These are phyloP conservation scores for Acrocephalus arundinaceus DNA, from an alignment of 2,113 vertebrate species.

Conservation along the genomic window DNA sequence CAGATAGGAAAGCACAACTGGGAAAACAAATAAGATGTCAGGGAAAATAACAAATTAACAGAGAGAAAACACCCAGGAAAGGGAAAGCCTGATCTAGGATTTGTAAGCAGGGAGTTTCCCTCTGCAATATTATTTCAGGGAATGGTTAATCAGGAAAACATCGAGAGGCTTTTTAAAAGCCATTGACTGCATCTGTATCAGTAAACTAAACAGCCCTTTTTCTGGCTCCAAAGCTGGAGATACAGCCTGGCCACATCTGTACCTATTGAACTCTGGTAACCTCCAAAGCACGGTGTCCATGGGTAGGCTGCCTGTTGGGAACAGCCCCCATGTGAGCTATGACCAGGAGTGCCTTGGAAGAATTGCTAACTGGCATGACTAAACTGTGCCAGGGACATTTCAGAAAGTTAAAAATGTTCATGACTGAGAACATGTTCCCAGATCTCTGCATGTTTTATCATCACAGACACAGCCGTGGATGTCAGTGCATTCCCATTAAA, in stretches of 20 bases:
- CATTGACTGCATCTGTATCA: not conserved
- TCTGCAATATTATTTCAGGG: not conserved
- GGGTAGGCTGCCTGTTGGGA: not conserved
- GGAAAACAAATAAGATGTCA: slow-evolving; percentile 63
- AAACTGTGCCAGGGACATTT: not conserved
- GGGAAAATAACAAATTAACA: not conserved
- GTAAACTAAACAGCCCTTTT: not conserved
- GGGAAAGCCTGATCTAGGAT: not conserved
- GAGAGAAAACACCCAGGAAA: not conserved
- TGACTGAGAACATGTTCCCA: rapidly evolving
- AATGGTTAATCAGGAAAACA: not conserved
- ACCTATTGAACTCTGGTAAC: not conserved
- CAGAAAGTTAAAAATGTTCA: not conserved
- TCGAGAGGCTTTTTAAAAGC: not conserved
- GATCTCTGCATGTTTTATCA: not conserved
- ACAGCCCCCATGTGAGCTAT: rapidly evolving
- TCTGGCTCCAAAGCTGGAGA: not conserved
- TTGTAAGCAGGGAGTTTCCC: not conserved
- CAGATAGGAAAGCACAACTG: slow-evolving; percentile 9
- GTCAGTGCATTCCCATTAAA: not conserved
- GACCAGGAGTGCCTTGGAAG: not conserved
- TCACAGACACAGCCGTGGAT: not conserved
- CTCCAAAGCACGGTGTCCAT: not conserved
- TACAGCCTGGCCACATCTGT: not conserved
- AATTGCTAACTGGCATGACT: not conserved